Evolutionary conservation across 2,888 invertebrate genomes (phyloP).

Genomic region (Patella pellucida): DNA sequence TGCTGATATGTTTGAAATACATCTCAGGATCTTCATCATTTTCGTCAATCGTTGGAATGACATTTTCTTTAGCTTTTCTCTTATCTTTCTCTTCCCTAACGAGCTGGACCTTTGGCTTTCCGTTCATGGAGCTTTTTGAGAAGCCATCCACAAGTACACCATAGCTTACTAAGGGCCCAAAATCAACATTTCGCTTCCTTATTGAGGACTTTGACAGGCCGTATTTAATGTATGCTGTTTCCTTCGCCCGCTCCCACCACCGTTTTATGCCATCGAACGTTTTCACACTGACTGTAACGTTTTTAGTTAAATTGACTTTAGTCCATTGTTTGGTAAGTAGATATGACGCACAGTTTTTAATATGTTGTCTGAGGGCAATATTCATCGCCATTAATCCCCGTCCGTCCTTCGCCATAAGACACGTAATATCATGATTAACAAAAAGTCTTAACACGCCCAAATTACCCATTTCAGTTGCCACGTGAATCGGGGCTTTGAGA

Average conservation of each 20-base stretch:
- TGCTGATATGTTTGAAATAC: constrained; percentile 56
- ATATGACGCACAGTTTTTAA: constrained; percentile 67
- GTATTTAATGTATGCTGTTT: constrained; percentile 55
- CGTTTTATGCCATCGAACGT: constrained; percentile 61
- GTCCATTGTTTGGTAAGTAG: constrained; percentile 70
- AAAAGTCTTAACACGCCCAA: constrained; percentile 65
- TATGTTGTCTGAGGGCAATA: constrained; percentile 62
- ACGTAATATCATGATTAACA: constrained; percentile 64
- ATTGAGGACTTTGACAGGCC: constrained; percentile 63
- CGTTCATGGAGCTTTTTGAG: constrained; percentile 59
- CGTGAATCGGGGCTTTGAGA: constrained; percentile 64
- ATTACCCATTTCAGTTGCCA: constrained; percentile 65
- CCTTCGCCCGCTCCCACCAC: constrained; percentile 67
- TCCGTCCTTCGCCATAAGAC: constrained; percentile 66
- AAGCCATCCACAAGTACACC: constrained; percentile 64
- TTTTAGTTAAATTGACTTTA: constrained; percentile 59
- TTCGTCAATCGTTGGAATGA: constrained; percentile 22
- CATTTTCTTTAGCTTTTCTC: constrained; percentile 35
- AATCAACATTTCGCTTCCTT: constrained; percentile 45
- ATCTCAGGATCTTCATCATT: constrained; percentile 53
- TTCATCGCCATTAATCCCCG: constrained; percentile 64
- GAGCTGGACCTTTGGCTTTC: constrained; percentile 44
- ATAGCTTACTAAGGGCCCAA: constrained; percentile 58
- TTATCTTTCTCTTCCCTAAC: constrained; percentile 27
- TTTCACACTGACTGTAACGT: constrained; percentile 47